These are phyloP conservation scores for Corapipo altera DNA, from an alignment of 2,113 vertebrate genomes.

Conservation along the genomic window DNA sequence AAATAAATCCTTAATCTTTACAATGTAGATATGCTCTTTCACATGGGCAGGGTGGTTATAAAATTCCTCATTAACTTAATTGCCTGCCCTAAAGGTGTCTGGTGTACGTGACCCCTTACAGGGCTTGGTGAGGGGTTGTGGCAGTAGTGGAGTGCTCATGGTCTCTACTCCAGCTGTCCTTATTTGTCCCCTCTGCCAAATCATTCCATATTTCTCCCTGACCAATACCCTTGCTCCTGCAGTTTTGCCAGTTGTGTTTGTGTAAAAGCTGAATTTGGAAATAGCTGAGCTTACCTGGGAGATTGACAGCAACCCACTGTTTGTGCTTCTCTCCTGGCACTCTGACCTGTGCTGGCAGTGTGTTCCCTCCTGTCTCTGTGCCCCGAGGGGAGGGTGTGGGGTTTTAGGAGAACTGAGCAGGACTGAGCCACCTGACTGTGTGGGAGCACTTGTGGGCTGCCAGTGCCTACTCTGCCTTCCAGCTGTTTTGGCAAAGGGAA, in stretches of 20 bases:
- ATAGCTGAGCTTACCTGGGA: background rate
- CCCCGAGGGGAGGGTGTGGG: background rate
- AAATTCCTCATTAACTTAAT: background rate
- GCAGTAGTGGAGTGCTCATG: rapidly evolving
- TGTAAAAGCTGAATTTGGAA: background rate
- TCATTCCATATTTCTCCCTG: background rate
- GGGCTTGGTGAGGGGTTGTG: background rate
- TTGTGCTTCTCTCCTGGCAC: background rate
- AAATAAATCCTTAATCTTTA: background rate
- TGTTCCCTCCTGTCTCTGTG: background rate
- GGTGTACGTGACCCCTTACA: background rate
- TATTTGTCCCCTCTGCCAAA: background rate
- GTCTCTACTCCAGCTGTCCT: background rate
- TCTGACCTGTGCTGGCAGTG: background rate
- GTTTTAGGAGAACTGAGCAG: background rate
- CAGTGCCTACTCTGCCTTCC: background rate
- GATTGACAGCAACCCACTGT: background rate
- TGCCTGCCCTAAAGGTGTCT: background rate
- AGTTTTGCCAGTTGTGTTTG: background rate
- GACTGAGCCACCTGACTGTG: background rate
- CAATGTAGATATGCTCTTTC: background rate
- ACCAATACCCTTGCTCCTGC: rapidly evolving
- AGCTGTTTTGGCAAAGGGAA: background rate
- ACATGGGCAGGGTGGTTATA: background rate
- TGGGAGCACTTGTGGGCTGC: background rate